Evolutionary conservation across 2,113 vertebrate genomes (phyloP).

Genomic region (Triplophysa siluroides): DNA sequence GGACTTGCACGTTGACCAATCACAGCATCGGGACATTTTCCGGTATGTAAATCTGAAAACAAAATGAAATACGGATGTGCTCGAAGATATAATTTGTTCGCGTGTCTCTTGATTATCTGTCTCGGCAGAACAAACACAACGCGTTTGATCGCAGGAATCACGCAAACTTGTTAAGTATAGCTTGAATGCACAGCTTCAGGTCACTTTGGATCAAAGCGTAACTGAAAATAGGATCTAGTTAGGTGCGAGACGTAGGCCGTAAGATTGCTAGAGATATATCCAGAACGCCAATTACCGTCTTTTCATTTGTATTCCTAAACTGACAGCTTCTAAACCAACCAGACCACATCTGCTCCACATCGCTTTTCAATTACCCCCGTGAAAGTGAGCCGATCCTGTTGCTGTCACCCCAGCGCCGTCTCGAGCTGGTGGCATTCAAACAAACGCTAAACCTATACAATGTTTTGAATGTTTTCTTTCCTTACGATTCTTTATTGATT

Average conservation of each 20-base stretch:
- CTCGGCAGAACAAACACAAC: no score
- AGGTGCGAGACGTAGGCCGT: no score
- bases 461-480: not conserved
- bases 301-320: slow-evolving; percentile 41
- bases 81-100: no score
- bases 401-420: not conserved
- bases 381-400: slow-evolving; percentile 4
- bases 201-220: no score
- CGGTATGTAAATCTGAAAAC: not conserved
- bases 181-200: no score
- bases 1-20: no score
- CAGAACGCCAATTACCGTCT: slow-evolving; percentile 36
- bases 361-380: slow-evolving; percentile 30
- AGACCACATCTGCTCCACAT: slow-evolving; percentile 37
- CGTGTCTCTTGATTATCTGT: no score
- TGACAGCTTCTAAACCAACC: slow-evolving; percentile 32
- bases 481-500: slow-evolving; percentile 18
- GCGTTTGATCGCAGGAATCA: no score
- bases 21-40: no score
- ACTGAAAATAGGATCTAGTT: no score
- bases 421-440: not conserved
- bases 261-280: slow-evolving; percentile 43
- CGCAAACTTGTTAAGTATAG: no score
- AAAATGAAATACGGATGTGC: no score
- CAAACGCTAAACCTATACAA: not conserved